These are phyloP conservation scores for Axea sp. DNA, from an alignment of 2,888 invertebrate genomes.

Conservation along the genomic window DNA sequence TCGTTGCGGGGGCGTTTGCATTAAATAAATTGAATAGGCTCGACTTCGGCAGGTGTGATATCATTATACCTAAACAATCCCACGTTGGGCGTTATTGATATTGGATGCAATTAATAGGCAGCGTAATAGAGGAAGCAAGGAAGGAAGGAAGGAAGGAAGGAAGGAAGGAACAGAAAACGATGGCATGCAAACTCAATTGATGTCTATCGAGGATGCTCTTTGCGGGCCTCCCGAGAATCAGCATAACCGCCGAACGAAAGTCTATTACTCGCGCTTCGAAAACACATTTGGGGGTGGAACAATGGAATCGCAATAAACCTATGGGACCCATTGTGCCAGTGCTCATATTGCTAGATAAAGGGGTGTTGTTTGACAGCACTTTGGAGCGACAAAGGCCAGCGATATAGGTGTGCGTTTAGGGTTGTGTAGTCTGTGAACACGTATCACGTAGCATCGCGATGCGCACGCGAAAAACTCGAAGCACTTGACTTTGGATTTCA, in stretches of 20 bases:
- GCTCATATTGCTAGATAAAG: slow-evolving; percentile 12
- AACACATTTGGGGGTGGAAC: slow-evolving; percentile 31
- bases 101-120: slow-evolving; percentile 25
- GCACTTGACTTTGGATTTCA: slow-evolving; percentile 39
- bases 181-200: slow-evolving; percentile 47
- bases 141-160: slow-evolving; percentile 26
- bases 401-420: slow-evolving; percentile 14
- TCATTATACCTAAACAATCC: slow-evolving; percentile 12
- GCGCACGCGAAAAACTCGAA: slow-evolving; percentile 34
- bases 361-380: slow-evolving; percentile 17
- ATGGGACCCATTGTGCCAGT: not conserved
- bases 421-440: slow-evolving; percentile 14
- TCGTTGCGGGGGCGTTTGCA: too few relatives aligned
- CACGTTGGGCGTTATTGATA: slow-evolving; percentile 6
- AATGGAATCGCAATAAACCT: slow-evolving; percentile 17
- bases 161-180: slow-evolving; percentile 11
- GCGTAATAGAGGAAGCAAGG: slow-evolving; percentile 9
- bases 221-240: slow-evolving; percentile 8
- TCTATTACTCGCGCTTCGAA: slow-evolving; percentile 19
- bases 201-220: slow-evolving; percentile 31
- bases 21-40: slow-evolving; percentile 16
- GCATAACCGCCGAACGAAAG: slow-evolving; percentile 13
- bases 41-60: slow-evolving; percentile 4
- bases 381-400: slow-evolving; percentile 7
- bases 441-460: slow-evolving; percentile 38